A percentile compares a stretch with the other conserved stretches of the same genome.
Conservation (phyloP, 2,888 invertebrate species). For the Podotricha telesiphe region DNA sequence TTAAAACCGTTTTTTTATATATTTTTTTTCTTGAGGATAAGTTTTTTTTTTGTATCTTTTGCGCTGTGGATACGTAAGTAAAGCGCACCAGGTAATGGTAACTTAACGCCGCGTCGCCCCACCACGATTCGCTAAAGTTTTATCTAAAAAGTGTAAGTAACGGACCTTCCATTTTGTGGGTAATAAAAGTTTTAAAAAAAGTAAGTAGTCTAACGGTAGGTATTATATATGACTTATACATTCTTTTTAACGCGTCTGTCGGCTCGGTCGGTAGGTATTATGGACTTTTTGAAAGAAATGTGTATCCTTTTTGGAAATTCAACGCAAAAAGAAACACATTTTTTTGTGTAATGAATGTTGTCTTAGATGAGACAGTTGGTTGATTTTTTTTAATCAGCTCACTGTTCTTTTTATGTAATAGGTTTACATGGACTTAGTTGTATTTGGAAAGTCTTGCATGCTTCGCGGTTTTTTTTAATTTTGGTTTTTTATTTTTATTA, state of each 20-base stretch:
- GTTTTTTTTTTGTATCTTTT: slow-evolving; percentile 44
- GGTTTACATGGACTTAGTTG: slow-evolving; percentile 12
- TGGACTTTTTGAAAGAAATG: slow-evolving; percentile 15
- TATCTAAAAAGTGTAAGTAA: slow-evolving; percentile 33
- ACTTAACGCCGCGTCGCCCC: slow-evolving; percentile 38
- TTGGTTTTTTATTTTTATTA: background rate
- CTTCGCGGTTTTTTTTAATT: background rate
- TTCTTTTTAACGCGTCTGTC: slow-evolving; percentile 52
- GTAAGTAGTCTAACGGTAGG: slow-evolving; percentile 61
- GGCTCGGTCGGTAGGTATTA: slow-evolving; percentile 70
- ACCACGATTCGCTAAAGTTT: slow-evolving; percentile 33
- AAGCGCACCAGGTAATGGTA: slow-evolving; percentile 68
- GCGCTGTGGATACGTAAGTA: slow-evolving; percentile 63
- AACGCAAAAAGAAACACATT: slow-evolving; percentile 26
- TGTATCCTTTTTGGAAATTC: slow-evolving; percentile 5
- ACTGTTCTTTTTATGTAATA: slow-evolving; percentile 14
- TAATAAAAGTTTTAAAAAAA: slow-evolving; percentile 26
- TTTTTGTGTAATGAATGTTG: slow-evolving; percentile 33
- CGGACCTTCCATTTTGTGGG: slow-evolving; percentile 31
- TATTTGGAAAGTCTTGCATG: background rate
- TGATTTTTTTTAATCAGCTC: slow-evolving; percentile 7
- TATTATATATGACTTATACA: slow-evolving; percentile 45
- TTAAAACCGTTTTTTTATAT: slow-evolving; percentile 5
- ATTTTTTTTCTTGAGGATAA: background rate
- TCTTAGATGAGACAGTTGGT: slow-evolving; percentile 18